phyloP scores from a whole-genome alignment of 2,113 vertebrate species.

The Sisor rabdophorus region DNA sequence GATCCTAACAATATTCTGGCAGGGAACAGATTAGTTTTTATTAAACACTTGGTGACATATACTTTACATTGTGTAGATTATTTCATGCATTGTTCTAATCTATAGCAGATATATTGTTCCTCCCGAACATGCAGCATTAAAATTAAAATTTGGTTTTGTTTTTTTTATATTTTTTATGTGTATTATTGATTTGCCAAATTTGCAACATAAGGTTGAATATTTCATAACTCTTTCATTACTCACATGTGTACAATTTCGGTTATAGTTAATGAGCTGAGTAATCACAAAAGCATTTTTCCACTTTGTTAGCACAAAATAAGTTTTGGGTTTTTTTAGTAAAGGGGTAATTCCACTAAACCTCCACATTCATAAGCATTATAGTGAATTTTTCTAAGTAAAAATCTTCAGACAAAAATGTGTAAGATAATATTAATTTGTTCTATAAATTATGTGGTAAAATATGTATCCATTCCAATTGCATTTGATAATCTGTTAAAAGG shows the following conservation, averaged over 20 bases:
- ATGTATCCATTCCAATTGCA: neutral
- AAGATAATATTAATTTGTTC: neutral
- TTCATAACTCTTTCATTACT: constrained; percentile 20
- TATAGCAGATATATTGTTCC: constrained; percentile 33
- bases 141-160: too few relatives aligned
- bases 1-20: constrained; percentile 10
- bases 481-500: neutral
- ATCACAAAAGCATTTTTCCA: constrained; percentile 7
- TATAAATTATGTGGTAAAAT: neutral
- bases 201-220: neutral
- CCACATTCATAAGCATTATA: neutral
- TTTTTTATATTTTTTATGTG: too few relatives aligned
- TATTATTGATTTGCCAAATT: too few relatives aligned
- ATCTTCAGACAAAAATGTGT: neutral
- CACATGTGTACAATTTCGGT: neutral
- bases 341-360: neutral
- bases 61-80: constrained; percentile 39
- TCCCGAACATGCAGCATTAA: too few relatives aligned
- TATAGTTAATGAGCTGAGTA: constrained; percentile 8
- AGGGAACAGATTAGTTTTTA: neutral
- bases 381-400: neutral
- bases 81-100: constrained; percentile 46
- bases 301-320: neutral
- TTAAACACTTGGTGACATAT: constrained; percentile 51
- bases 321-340: too few relatives aligned